Evolutionary conservation across 2,113 vertebrate genomes (phyloP).

Genomic region (Channa argus): DNA sequence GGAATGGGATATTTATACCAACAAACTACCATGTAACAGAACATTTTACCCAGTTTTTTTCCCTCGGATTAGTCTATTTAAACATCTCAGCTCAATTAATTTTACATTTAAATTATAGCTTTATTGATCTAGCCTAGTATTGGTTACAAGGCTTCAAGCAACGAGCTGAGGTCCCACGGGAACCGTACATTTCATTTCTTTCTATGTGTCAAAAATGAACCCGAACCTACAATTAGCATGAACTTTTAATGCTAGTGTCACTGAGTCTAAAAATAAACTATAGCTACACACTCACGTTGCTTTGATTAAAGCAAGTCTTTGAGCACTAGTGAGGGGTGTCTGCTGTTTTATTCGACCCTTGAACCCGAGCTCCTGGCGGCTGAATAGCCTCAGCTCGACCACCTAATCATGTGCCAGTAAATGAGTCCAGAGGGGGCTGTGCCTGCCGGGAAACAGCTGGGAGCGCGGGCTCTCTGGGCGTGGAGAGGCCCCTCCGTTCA

Average conservation of each 20-base stretch:
- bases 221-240: slow-evolving; percentile 5
- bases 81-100: no score
- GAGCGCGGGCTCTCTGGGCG: slow-evolving; percentile 14
- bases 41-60: no score
- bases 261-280: slow-evolving; percentile 59
- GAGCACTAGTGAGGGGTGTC: slow-evolving; percentile 21
- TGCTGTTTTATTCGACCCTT: slow-evolving; percentile 41
- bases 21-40: no score
- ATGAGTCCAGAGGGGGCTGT: slow-evolving; percentile 49
- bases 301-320: slow-evolving; percentile 33
- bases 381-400: slow-evolving; percentile 53
- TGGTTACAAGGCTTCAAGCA: no score
- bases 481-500: slow-evolving; percentile 40
- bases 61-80: no score
- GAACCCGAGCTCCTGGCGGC: slow-evolving; percentile 15
- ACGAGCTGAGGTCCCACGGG: no score
- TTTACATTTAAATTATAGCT: no score
- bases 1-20: no score
- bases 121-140: no score
- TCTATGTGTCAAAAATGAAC: no score
- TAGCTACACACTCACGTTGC: slow-evolving; percentile 42
- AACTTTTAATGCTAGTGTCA: slow-evolving; percentile 49
- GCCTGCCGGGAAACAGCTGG: slow-evolving; percentile 75
- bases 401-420: slow-evolving; percentile 71
- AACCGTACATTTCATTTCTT: no score